Conservation (phyloP, 1,140 invertebrate species). For the Copidosoma floridanum region DNA sequence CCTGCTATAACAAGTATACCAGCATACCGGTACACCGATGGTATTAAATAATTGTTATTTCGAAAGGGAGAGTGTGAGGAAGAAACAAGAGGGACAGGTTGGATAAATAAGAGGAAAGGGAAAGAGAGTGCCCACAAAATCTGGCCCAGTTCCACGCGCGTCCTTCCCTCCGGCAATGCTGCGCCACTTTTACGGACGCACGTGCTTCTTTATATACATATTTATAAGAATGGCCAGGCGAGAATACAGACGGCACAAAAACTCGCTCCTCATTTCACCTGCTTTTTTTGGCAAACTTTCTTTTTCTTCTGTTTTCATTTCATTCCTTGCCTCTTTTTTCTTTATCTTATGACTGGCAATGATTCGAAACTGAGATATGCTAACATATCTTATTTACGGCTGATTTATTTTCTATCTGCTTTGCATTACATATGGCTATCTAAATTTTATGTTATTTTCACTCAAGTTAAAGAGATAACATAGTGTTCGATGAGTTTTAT, state of each 20-base stretch:
- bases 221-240: background rate
- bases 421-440: too few species aligned
- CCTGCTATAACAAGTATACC: too few species aligned
- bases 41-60: conserved; percentile 53
- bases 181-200: conserved; percentile 38
- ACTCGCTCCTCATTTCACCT: conserved; percentile 13
- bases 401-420: too few species aligned
- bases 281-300: conserved; percentile 4
- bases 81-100: background rate
- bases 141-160: conserved; percentile 46
- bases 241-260: too few species aligned
- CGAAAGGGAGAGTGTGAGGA: conserved; percentile 45
- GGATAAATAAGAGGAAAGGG: conserved; percentile 3
- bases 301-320: conserved; percentile 13
- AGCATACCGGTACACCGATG: too few species aligned
- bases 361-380: too few species aligned
- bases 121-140: conserved; percentile 7
- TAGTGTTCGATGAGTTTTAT: too few species aligned
- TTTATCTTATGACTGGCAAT: background rate
- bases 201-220: background rate
- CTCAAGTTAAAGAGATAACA: too few species aligned
- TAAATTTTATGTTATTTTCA: too few species aligned
- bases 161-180: conserved; percentile 51
- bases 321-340: conserved; percentile 1
- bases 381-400: too few species aligned